A percentile compares a stretch with the other conserved stretches of the same genome.
phyloP scores from a whole-genome alignment of 2,888 invertebrate genomes.

The Nomada fucata region DNA sequence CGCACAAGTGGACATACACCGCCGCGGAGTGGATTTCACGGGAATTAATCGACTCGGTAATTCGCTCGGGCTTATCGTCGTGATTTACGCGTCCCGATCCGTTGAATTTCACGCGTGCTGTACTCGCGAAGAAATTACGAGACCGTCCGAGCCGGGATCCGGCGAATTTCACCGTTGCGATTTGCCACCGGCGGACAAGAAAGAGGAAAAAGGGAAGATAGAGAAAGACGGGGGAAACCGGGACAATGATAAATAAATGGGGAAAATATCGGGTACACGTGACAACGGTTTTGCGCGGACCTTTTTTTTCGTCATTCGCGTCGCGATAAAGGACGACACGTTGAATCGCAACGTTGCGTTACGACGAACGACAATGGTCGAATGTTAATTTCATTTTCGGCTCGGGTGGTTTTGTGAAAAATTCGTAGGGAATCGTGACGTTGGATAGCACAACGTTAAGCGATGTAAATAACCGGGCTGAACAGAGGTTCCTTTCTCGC shows the following conservation, averaged over 20 bases:
- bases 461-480: too few relatives aligned
- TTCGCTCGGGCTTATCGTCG: slow-evolving; percentile 19
- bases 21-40: slow-evolving; percentile 42
- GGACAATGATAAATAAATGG: slow-evolving; percentile 11
- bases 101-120: slow-evolving; percentile 30
- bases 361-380: slow-evolving; percentile 2
- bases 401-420: too few relatives aligned
- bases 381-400: slow-evolving; percentile 11
- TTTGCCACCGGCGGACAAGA: not conserved
- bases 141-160: not conserved
- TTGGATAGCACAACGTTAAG: too few relatives aligned
- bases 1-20: slow-evolving; percentile 31
- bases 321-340: not conserved
- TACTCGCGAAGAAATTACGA: slow-evolving; percentile 5
- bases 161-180: slow-evolving; percentile 21
- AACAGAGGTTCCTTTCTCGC: too few relatives aligned
- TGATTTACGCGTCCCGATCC: slow-evolving; percentile 21
- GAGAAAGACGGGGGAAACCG: too few relatives aligned
- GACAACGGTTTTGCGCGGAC: not conserved
- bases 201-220: not conserved
- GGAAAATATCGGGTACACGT: slow-evolving; percentile 16
- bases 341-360: not conserved
- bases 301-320: not conserved
- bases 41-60: slow-evolving; percentile 62
- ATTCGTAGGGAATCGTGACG: too few relatives aligned